Conservation (phyloP, 35 echinoderm and acorn worm species). For the Strongylocentrotus purpuratus region DNA sequence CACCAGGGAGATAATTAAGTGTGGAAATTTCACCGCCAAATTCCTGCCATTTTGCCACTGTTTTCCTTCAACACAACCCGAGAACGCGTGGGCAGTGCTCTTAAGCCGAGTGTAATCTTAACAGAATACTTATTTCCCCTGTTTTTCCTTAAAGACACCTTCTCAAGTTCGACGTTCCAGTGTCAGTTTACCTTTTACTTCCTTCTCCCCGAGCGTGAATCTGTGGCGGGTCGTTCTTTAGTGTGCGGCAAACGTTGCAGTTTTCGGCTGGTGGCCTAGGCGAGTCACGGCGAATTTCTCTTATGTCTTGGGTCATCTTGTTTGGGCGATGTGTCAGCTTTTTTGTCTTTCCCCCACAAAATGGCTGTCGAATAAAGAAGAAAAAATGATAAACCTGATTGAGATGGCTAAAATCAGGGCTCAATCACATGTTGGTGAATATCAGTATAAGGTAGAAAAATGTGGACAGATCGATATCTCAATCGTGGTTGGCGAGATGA, state of each 20-base stretch:
- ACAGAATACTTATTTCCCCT: slow-evolving; percentile 32
- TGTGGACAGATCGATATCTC: too few species aligned
- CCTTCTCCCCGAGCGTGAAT: not conserved
- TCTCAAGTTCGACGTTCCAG: not conserved
- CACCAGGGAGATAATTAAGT: slow-evolving; percentile 49
- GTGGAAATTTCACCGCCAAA: slow-evolving; percentile 44
- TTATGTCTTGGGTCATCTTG: not conserved
- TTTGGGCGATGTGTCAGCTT: not conserved
- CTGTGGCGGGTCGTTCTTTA: not conserved
- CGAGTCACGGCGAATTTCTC: not conserved
- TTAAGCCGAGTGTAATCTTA: slow-evolving; percentile 40
- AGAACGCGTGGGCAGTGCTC: slow-evolving; percentile 19
- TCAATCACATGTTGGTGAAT: not conserved
- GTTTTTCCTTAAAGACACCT: not conserved
- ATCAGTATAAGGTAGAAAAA: too few species aligned
- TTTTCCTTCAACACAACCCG: slow-evolving; percentile 51
- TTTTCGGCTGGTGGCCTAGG: not conserved
- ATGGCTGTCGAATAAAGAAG: not conserved
- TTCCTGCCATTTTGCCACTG: slow-evolving; percentile 49
- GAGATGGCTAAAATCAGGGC: not conserved
- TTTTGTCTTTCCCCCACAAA: not conserved
- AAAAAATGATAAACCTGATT: not conserved
- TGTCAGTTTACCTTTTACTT: not conserved
- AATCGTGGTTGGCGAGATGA: too few species aligned
- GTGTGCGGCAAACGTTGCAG: not conserved